Evolutionary conservation across 2,797 vertebrate species (phyloP), one percentile per base, ranked within the genome.

Genomic region (Chaetophractus vellerosus): DNA sequence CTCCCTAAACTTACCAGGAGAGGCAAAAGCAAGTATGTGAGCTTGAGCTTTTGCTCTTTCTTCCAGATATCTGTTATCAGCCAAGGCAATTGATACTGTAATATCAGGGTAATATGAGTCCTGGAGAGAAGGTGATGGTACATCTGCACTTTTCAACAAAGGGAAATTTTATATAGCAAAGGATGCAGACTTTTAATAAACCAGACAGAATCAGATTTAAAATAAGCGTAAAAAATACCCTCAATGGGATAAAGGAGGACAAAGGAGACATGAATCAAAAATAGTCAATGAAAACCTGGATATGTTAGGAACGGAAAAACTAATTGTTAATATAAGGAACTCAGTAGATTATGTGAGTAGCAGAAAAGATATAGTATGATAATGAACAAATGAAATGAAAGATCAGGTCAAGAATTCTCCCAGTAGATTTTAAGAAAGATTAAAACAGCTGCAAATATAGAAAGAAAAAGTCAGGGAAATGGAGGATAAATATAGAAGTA

Each of bases 381-480:
- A 59, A 80, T 28, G 45, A 90, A 75, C 4, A 90, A 55, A 14
- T 64, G 23, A 74, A 57, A 72, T 52, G 59, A 88, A 69, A 45
- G 36, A 69, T 16, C 31, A 83, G n/a, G 38, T 69, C 33, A 94
- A 88, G 61, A 90, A 72, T 3, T 28, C 15, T 59, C 24, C 9
- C 9, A 75, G 69, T 81, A 83, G 57, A 88, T 68, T 90, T 93
- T 88, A 61, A 69, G 24, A 78, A 93, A 94, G 79, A 95, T 45
- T 31, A 80, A 90, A 89, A 64, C 16, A 71, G n/a, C 66, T 93
- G 33, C 78, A 88, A 72, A 5, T 76, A 83, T 52, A 19, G 38
- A 80, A 64, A 74, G 14, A 84, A 45, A 74, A 69, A 38, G 38
- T 59, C 80, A 85, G 33, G 63, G 88, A 92, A 15, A 48, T 57